These are phyloP conservation scores for Branchipolynoe longqiensis DNA, from an alignment of 2,888 invertebrate species.

Conservation along the genomic window DNA sequence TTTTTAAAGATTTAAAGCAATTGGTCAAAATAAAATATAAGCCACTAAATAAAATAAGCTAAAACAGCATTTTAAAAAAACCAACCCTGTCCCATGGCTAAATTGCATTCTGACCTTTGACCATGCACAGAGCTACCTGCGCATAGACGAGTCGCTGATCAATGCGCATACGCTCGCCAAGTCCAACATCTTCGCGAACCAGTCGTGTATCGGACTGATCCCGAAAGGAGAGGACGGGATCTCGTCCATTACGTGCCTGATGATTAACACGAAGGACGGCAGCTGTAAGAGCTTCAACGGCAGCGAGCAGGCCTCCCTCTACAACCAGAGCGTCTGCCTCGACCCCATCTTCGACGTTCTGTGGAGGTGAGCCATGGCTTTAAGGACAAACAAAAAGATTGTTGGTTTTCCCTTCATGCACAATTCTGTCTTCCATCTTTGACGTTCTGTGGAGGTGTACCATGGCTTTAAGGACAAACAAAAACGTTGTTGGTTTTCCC, in stretches of 20 bases:
- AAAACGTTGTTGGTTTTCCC: too few relatives aligned
- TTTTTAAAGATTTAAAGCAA: too few relatives aligned
- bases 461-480: too few relatives aligned
- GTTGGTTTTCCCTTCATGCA: too few relatives aligned
- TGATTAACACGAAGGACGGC: slow-evolving; percentile 94
- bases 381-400: too few relatives aligned
- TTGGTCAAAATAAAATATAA: too few relatives aligned
- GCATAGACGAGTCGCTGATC: slow-evolving; percentile 95
- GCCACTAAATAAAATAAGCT: too few relatives aligned
- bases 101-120: too few relatives aligned
- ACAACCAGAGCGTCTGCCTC: slow-evolving; percentile 89
- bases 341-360: slow-evolving; percentile 96
- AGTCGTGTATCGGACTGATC: slow-evolving; percentile 90
- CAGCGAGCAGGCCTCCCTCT: slow-evolving; percentile 91
- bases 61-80: too few relatives aligned
- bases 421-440: too few relatives aligned
- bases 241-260: slow-evolving; percentile 90
- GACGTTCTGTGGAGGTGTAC: too few relatives aligned
- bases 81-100: too few relatives aligned
- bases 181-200: slow-evolving; percentile 94
- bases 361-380: slow-evolving; percentile 89
- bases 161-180: slow-evolving; percentile 93
- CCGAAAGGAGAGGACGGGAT: slow-evolving; percentile 90
- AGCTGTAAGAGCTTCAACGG: slow-evolving; percentile 90
- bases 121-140: slow-evolving; percentile 89